These are phyloP conservation scores for Melangyna quadrimaculata DNA, from an alignment of 2,888 invertebrate genomes.

Conservation along the genomic window DNA sequence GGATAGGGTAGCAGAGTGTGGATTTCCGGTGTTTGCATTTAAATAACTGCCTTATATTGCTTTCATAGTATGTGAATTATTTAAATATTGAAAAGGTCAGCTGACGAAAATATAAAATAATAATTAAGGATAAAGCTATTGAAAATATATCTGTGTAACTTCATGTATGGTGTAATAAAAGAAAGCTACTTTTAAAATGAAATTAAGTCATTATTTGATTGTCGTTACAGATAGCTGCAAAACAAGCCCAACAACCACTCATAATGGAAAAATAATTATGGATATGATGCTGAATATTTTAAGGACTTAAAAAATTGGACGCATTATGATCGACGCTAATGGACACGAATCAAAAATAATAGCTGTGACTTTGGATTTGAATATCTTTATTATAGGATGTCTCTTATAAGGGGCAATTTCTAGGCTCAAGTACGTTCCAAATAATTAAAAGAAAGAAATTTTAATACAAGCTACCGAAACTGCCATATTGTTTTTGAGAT, in stretches of 20 bases:
- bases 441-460: too few species aligned
- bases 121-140: background rate
- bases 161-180: too few species aligned
- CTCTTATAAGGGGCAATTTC: too few species aligned
- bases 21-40: slow-evolving; percentile 3
- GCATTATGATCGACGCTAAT: background rate
- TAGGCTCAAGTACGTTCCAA: too few species aligned
- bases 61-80: slow-evolving; percentile 40
- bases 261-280: slow-evolving; percentile 23
- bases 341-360: background rate
- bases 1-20: background rate
- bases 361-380: background rate
- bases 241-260: background rate
- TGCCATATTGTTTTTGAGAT: too few species aligned
- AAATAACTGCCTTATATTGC: slow-evolving; percentile 38
- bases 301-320: background rate
- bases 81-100: slow-evolving; percentile 51
- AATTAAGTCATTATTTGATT: slow-evolving; percentile 18
- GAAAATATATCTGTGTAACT: background rate
- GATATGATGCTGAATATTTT: slow-evolving; percentile 13
- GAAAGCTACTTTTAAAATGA: background rate
- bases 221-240: slow-evolving; percentile 12
- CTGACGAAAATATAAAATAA: slow-evolving; percentile 20
- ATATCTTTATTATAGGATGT: too few species aligned
- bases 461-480: too few species aligned